Evolutionary conservation across 2,797 vertebrate genomes (phyloP), one percentile per base, ranked within the genome.

Genomic region (Rhinophrynus dorsalis): DNA sequence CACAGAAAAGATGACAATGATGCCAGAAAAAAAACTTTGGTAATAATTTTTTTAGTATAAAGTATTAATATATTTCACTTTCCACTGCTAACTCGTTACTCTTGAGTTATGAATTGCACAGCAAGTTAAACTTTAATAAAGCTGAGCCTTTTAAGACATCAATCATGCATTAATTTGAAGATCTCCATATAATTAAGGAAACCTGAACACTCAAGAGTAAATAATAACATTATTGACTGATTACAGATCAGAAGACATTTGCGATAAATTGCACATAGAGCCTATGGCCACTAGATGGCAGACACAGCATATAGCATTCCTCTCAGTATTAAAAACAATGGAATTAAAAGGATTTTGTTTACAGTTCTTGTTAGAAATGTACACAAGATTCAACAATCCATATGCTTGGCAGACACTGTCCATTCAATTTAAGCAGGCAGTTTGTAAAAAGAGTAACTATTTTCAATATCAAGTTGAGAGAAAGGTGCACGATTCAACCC

Each of bases 201-300:
- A 66, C 55, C 44, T 42, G 54, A 66, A 62, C 61, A 40, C 54
- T 65, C 37, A 48, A 38, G 38, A 66, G 69, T 66, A 65, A 73
- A 73, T 73, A 73, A 73, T 48, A 65, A 66, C 45, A 65, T 66
- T 72, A 72, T 65, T 72, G 61, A 72, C 68, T 64, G 68, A 64
- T 64, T 73, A 59, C 61, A 65, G 69, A 73, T 72, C 51, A 65
- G 60, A 71, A 71, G 26, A 51, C 56, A 42, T 66, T 45, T 65
- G 37, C 20, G 47, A 52, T 58, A 51, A 52, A 18, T 20, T 45
- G 61, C 27, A 45, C 10, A 38, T 13, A 32, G 3, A 17, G 6
- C 3, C 1, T 6, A 15, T 0, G 29, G 17, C 88, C 90, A 87
- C 84, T 86, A 90, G 89, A 81, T 89, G 90, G 89, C 83, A 80